Evolutionary conservation across 2,888 invertebrate species (phyloP), one percentile per base, ranked within the genome.

Genomic region (Noctua comes): DNA sequence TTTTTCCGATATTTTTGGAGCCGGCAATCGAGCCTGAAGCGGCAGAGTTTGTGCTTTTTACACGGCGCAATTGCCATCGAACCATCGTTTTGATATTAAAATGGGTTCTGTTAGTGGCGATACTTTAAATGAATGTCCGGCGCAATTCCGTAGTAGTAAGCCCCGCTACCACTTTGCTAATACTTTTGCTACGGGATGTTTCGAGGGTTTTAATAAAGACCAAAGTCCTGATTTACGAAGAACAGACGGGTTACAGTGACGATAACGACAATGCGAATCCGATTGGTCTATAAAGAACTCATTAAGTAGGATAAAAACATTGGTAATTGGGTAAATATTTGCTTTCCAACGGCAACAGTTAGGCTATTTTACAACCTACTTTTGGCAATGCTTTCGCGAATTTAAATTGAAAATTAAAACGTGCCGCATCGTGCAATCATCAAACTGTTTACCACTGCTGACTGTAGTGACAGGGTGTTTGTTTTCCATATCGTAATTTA

Each of bases 401-500:
- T 65, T 69, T 64, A 75, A 70, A 77, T 40, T 79, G 10, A 59
- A 73, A 66, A 65, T 68, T 46, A 51, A 74, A 75, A 75, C 51
- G 72, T 68, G 69, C 51, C 40, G 31, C 21, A 43, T 1, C 54
- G 64, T 62, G 73, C 48, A 74, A 66, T 76, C 64, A 66, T 76
- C 76, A 65, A 74, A 79, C 57, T 76, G 77, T 79, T 84, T 73
- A 81, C 81, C 59, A 68, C 43, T 40, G 59, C 59, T 75, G 36
- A 66, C 24, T 68, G 68, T 54, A 69, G 24, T 71, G 76, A 77
- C 79, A 72, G 46, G 24, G 36, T 85, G 71, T 86, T 85, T 85
- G 77, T 83, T 88, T 85, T 76, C 68, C 88, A 66, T 69, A 80
- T 83, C 70, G 75, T 83, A 73, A 88, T 77, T 85, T 80, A 83